Evolutionary conservation across 2,888 invertebrate species (phyloP), one percentile per base, ranked within the genome.

Genomic region (Himalopsyche japonica): DNA sequence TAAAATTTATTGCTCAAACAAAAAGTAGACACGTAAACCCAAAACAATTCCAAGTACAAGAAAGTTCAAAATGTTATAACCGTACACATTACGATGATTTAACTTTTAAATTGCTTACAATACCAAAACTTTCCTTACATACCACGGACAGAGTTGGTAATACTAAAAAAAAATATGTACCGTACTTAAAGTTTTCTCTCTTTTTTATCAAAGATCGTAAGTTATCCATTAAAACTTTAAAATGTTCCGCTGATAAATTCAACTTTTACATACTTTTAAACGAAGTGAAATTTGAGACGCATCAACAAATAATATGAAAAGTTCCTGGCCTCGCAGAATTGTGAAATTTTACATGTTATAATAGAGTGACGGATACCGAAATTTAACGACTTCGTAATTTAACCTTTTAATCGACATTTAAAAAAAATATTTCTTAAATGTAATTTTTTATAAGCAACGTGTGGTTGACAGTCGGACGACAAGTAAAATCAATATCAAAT

Each of bases 301-400:
- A 78, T 78, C 70, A 82, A 77, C 78, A 76, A 83, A 80, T 86
- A 86, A 86, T 86, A 84, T 80, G 85, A 82, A 86, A 86, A 86
- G 64, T 81, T 83, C 5, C 20, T 20, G 20, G 79, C 18, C 24
- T 76, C n/a, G 10, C 37, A 49, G 80, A 24, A 81, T 83, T 85
- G 83, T 43, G 34, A 82, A 83, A 82, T 64, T 85, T 85, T 83
- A 64, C 85, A 64, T 84, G 30, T 76, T 34, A 76, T 18, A n/a
- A 12, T 76, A n/a, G 70, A 70, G 70, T 24, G 70, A 70, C 5
- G 27, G n/a, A 70, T 5, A 27, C 1, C 7, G 0, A 15, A 15
- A 15, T 43, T 43, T 43, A 10, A 3, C 12, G 37, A 2, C 37
- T 12, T 10, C 37, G n/a, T n/a, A n/a, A n/a, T n/a, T n/a, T n/a